Evolutionary conservation across 1,140 invertebrate genomes (phyloP), one percentile per base, ranked within the genome.

Genomic region (Dreissena rostriformis): DNA sequence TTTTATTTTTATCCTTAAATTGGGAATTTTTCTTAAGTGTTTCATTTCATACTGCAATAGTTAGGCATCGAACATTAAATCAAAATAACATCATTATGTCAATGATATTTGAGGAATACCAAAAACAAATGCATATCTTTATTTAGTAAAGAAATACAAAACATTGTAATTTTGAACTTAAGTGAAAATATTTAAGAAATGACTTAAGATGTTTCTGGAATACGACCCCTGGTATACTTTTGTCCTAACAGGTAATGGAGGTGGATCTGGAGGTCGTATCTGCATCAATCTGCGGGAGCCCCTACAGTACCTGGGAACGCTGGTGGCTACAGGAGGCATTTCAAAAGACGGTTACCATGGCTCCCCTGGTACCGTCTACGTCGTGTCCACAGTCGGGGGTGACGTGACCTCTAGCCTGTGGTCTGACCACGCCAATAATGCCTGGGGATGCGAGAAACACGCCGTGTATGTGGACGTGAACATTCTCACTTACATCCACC

Each of bases 201-300:
- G n/a, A n/a, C n/a, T n/a, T n/a, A n/a, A n/a, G n/a, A n/a, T n/a
- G n/a, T n/a, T n/a, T n/a, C n/a, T n/a, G n/a, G n/a, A n/a, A n/a
- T n/a, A n/a, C n/a, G n/a, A n/a, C n/a, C n/a, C 39, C 39, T 5
- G 39, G 2, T 39, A 39, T 39, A 39, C 39, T 5, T 39, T 39
- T 39, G n/a, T 24, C 39, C 55, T 74, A 72, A 28, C 39, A 90
- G 90, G 67, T 28, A 88, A 86, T 85, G 90, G 90, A 63, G 89
- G 82, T 55, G 90, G 90, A 19, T 87, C 86, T 52, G 90, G 90
- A 10, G 90, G 90, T 0, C 71, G 86, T 65, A 86, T 91, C 14
- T 68, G 86, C 22, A 67, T 91, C n/a, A 71, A 85, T 55, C 78
- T 91, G 28, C 28, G 49, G 19, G 89, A 91, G 39, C 49, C 78